Evolutionary conservation across 1,140 invertebrate genomes (phyloP), one percentile per base, ranked within the genome.

Genomic region (Himalopsyche phryganea): DNA sequence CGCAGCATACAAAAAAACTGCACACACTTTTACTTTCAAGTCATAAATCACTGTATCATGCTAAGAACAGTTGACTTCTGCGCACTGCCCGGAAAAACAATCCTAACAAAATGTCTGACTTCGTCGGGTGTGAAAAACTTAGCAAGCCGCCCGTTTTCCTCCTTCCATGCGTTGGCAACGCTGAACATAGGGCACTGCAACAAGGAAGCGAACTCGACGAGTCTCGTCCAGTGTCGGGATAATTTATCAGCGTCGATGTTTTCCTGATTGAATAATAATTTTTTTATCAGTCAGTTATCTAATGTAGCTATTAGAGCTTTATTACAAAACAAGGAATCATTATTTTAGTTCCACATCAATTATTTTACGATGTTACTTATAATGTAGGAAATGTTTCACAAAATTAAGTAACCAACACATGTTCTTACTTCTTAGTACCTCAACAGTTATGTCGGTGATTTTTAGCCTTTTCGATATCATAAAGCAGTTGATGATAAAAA

Each of bases 71-170:
- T 40, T 6, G 54, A 50, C 36, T 64, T 64, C 45, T 54, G 50
- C 40, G 19, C 17, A 15, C 41, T 50, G 10, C 23, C 28, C 6
- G 62, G 54, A 36, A 58, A 60, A 14, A 57, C 41, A 9, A 57
- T 46, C 42, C 58, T 53, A 14, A 64, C 28, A 9, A 64, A 51
- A 32, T 60, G 62, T 13, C 42, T 47, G 6, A 63, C 38, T 49
- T 63, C 61, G n/a, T 60, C 52, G 14, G 20, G 23, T 1, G 47
- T 48, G 46, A 59, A 63, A 6, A 51, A 9, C 19, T 53, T 51
- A 3, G 49, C 36, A 7, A 61, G 35, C 1, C 36, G 28, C 6
- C 45, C 23, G 5, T 49, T 49, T 47, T 56, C 38, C 15, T 32
- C 23, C 23, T 52, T 48, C 54, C 62, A 64, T 9, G 17, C 9